Evolutionary conservation across 1,140 invertebrate genomes (phyloP).

Genomic region (Pararge aegeria): DNA sequence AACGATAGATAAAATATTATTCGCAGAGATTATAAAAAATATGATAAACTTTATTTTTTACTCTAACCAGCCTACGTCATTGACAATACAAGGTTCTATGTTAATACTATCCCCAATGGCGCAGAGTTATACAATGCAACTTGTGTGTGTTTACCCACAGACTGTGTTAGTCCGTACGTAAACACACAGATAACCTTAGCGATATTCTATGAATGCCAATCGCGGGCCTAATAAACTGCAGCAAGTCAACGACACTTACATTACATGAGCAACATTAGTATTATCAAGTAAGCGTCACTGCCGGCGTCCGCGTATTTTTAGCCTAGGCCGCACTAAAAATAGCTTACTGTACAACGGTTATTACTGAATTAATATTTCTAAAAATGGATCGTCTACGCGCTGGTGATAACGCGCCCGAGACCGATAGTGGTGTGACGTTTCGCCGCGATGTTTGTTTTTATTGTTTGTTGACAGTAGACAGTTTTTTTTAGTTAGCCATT

Average conservation of each 20-base stretch:
- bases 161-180: slow-evolving; percentile 34
- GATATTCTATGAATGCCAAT: slow-evolving; percentile 55
- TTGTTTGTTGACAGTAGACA: slow-evolving; percentile 30
- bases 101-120: too few relatives aligned
- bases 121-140: too few relatives aligned
- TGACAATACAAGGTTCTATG: slow-evolving; percentile 3
- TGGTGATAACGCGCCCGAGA: slow-evolving; percentile 66
- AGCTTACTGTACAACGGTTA: slow-evolving; percentile 69
- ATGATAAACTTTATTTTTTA: too few relatives aligned
- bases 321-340: slow-evolving; percentile 77
- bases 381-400: slow-evolving; percentile 75
- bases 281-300: slow-evolving; percentile 74
- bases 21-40: too few relatives aligned
- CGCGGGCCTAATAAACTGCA: slow-evolving; percentile 61
- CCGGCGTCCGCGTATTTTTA: slow-evolving; percentile 71
- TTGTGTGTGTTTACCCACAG: too few relatives aligned
- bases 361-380: slow-evolving; percentile 80
- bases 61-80: too few relatives aligned
- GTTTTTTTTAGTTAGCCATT: slow-evolving; percentile 17
- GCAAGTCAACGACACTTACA: slow-evolving; percentile 70
- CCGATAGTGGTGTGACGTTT: slow-evolving; percentile 69
- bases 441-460: slow-evolving; percentile 58
- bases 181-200: slow-evolving; percentile 54
- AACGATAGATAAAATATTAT: too few relatives aligned
- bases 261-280: slow-evolving; percentile 69